phyloP scores from a whole-genome alignment of 2,113 vertebrate species.

The Panurus biarmicus region DNA sequence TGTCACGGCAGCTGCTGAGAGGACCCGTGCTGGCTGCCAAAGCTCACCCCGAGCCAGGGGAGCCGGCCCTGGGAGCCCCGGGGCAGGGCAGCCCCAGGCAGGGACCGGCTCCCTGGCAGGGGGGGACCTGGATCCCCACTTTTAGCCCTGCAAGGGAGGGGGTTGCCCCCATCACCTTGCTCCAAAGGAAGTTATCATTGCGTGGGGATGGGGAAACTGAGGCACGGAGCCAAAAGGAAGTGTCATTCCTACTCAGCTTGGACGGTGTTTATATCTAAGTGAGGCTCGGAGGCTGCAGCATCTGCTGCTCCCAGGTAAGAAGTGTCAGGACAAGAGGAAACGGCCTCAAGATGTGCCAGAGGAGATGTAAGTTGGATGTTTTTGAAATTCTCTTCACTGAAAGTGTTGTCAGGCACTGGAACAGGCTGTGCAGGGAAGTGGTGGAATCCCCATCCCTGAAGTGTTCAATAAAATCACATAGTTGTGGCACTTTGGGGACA shows the following conservation, averaged over 20 bases:
- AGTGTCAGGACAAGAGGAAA: not conserved
- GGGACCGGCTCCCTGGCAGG: accelerated
- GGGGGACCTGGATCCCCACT: accelerated
- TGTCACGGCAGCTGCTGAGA: constrained; percentile 47
- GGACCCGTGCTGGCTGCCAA: constrained; percentile 14
- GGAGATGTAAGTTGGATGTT: not conserved
- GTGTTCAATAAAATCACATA: not conserved
- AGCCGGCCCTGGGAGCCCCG: not conserved
- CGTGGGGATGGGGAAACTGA: not conserved
- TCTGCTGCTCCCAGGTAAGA: not conserved
- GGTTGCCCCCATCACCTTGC: no score
- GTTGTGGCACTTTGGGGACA: not conserved
- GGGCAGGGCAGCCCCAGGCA: not conserved
- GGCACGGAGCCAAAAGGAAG: not conserved
- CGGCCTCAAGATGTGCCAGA: not conserved
- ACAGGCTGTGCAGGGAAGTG: not conserved
- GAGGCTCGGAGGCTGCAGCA: accelerated
- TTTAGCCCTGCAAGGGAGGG: not conserved
- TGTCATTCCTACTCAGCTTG: accelerated
- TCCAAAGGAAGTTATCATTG: accelerated
- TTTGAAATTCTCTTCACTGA: not conserved
- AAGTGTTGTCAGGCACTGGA: not conserved
- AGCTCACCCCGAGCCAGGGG: not conserved
- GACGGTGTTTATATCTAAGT: accelerated
- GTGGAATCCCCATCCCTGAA: not conserved